Evolutionary conservation across 64 coral and sea anemone genomes (phyloP), one percentile per base, ranked within the genome.

Genomic region (Montipora foliosa): DNA sequence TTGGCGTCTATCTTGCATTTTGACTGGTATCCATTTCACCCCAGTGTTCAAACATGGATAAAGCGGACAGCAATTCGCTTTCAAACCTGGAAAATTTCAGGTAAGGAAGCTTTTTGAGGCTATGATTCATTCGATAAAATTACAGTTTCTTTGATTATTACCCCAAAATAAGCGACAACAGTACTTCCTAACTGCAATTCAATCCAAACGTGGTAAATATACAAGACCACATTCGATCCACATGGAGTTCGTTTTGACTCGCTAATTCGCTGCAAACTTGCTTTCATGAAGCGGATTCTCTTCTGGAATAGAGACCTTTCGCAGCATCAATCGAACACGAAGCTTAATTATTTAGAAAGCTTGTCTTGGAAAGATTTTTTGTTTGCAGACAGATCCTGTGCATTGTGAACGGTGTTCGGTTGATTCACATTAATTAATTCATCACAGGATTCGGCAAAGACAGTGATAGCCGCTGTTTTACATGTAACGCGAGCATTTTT

Each of bases 31-130:
- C 82, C 60, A 67, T 85, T 47, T 85, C 62, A 22, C 44, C 13
- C 69, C 60, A 49, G 82, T 70, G 82, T 85, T 85, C 82, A 85
- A 86, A 86, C 82, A 86, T 86, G 82, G 82, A 86, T 72, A 72
- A 71, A 86, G 14, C 64, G n/a, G 66, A 49, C 10, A 72, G 82
- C 64, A 86, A 68, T 71, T 68, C 82, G 45, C 44, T 71, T 48
- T 70, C 82, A 86, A 86, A 72, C 64, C 82, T 86, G 8, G 82
- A 86, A 71, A 17, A 47, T 22, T 72, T 86, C 46, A 51, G 82
- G 82, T 86, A 86, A 70, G 64, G 21, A 22, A 11, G 64, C 44
- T 49, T 44, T 22, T 3, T 82, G 2, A 86, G 19, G 12, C 47
- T 20, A 12, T 16, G 37, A 12, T 51, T 2, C 20, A 13, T 86